Evolutionary conservation across 2,888 invertebrate genomes (phyloP), one percentile per base, ranked within the genome.

Genomic region (Drosophila bunnanda): DNA sequence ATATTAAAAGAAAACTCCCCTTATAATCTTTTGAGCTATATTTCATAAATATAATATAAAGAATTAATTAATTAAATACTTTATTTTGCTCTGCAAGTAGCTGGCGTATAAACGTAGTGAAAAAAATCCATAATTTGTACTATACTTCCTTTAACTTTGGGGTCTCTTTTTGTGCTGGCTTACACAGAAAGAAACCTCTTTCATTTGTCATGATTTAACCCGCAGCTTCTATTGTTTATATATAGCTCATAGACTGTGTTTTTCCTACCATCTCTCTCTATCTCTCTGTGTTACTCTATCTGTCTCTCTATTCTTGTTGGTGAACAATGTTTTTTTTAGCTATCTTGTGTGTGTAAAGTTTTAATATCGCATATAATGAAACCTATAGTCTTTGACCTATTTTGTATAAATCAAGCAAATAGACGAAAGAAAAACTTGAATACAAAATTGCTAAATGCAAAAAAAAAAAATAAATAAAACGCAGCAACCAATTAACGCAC

Each of bases 341-440:
- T 88, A 86, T 72, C 82, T 87, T 89, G 81, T 57, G 76, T 87
- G 89, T 89, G 76, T 87, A 89, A 89, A 84, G 61, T 80, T 89
- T 82, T 86, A 67, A 72, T 57, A 52, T 66, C 56, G 68, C 75
- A 74, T 70, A 61, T 61, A 67, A 67, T 48, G 70, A 60, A 70
- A 46, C 56, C 66, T 56, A 32, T 50, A 67, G 72, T 58, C 71
- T 71, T 71, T 68, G 71, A 58, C 65, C 57, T 68, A 48, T 34
- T 56, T 56, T 46, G 44, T 67, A 70, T 34, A 69, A 68, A 50
- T 43, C 58, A 43, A 70, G 66, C 46, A 70, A 59, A 65, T 67
- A 65, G 67, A 70, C 13, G 57, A 67, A 36, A 38, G 53, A 74
- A 48, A 72, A 70, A 62, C 54, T 50, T 50, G 74, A 73, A 50